Conservation (phyloP, 2,888 invertebrate genomes). For the Limnephilus auricula region DNA sequence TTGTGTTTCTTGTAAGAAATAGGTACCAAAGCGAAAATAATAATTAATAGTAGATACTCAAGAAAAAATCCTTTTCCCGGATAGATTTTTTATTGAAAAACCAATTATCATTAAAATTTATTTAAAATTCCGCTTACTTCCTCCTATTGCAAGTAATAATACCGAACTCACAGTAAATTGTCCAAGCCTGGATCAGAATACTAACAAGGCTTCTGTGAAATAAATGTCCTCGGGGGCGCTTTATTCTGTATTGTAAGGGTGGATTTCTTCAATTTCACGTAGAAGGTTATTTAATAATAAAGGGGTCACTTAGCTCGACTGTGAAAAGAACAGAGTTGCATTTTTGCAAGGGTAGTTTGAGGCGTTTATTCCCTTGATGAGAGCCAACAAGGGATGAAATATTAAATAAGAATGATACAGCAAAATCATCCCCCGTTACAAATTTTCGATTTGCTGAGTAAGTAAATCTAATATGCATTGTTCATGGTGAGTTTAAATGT, state of each 20-base stretch:
- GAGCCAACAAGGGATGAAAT: constrained; percentile 15
- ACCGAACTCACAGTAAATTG: constrained; percentile 10
- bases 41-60: no score
- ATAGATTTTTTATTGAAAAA: no score
- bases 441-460: not conserved
- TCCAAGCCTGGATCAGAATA: constrained; percentile 3
- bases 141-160: not conserved
- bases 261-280: constrained; percentile 32
- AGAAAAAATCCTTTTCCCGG: no score
- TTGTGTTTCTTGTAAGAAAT: no score
- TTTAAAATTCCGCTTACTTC: not conserved
- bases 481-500: not conserved
- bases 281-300: constrained; percentile 35
- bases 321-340: constrained; percentile 32
- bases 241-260: constrained; percentile 18
- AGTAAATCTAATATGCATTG: not conserved
- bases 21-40: no score
- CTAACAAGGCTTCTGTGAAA: constrained; percentile 14
- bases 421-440: not conserved
- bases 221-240: constrained; percentile 4
- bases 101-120: not conserved
- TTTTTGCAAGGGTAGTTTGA: constrained; percentile 24
- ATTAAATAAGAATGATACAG: constrained; percentile 27
- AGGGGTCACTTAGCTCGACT: constrained; percentile 10
- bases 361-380: constrained; percentile 19